Conservation (phyloP, 2,888 invertebrate species). For the Apotomis turbidana region DNA sequence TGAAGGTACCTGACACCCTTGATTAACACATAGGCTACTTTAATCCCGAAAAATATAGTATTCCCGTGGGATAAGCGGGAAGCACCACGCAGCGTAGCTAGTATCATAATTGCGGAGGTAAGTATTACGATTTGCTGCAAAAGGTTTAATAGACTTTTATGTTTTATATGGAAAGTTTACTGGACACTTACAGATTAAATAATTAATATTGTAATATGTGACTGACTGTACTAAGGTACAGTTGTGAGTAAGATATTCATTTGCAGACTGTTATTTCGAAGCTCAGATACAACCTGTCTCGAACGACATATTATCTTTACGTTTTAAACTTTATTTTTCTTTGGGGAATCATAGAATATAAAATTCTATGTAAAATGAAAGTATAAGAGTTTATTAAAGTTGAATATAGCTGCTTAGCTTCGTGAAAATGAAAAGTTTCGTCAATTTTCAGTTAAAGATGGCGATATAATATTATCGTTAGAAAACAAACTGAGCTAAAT, state of each 20-base stretch:
- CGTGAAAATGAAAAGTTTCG: background rate
- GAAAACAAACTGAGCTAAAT: no score
- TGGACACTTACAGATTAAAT: no score
- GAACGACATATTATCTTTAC: slow-evolving; percentile 5
- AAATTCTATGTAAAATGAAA: background rate
- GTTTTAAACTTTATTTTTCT: background rate
- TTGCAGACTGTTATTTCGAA: slow-evolving; percentile 22
- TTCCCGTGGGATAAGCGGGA: no score
- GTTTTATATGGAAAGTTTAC: no score
- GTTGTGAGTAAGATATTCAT: slow-evolving; percentile 24
- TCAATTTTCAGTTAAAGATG: background rate
- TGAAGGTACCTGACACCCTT: no score
- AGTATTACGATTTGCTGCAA: no score
- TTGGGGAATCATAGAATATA: background rate
- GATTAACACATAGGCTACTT: no score
- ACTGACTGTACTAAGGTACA: slow-evolving; percentile 18
- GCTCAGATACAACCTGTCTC: slow-evolving; percentile 21
- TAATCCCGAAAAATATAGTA: no score
- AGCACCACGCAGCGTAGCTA: no score
- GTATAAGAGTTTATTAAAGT: background rate
- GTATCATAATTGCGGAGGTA: no score
- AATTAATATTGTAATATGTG: background rate
- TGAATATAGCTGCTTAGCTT: slow-evolving; percentile 1
- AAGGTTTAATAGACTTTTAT: no score
- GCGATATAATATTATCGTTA: no score